Base-by-base conservation (phyloP, 2,888 invertebrate genomes). In the Aethes cnicana region DNA sequence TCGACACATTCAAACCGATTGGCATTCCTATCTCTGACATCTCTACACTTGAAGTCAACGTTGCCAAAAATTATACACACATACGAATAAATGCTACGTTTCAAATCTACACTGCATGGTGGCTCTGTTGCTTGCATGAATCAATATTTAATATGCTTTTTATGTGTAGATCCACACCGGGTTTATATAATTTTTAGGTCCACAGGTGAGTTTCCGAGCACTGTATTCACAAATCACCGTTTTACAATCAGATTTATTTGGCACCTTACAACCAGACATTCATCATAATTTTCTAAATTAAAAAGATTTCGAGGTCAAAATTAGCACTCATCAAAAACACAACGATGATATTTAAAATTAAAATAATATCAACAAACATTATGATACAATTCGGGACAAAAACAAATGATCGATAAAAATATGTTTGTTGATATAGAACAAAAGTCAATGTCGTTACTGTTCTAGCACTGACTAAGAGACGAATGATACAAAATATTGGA, bases 121-220 rank as follows among this genome's bases (percentile, higher is more conserved):
- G 64, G 82, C 84, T 78, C 72, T 63, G 74, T 63, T 59, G 86
- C 84, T 86, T 85, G 88, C 88, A 88, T 88, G 88, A 68, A 65
- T 69, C 62, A 67, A 72, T 77, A 79, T 72, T 64, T 73, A 78
- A 74, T 73, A 74, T 28, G 88, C 88, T 88, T 88, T 88, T 88
- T 88, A 88, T 88, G 88, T 88, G 86, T 88, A 88, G 86, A 58
- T 58, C 66, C 68, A 70, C 59, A 58, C 17, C 14, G 16, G 25
- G n/a, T 26, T 46, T 39, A 28, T 53, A 47, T 47, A 65, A 59
- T 57, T 37, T 57, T 58, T 50, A 43, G 43, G 50, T 50, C n/a
- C 43, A 33, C 30, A 52, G 52, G 52, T 52, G 16, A 44, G 46
- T 50, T 37, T 42, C 16, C 1, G 9, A 25, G 50, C 44, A 52